Percentiles rank a stretch among this genome's conserved stretches.
Conservation (phyloP, 2,888 invertebrate genomes). For the Drosophila vallismaia region DNA sequence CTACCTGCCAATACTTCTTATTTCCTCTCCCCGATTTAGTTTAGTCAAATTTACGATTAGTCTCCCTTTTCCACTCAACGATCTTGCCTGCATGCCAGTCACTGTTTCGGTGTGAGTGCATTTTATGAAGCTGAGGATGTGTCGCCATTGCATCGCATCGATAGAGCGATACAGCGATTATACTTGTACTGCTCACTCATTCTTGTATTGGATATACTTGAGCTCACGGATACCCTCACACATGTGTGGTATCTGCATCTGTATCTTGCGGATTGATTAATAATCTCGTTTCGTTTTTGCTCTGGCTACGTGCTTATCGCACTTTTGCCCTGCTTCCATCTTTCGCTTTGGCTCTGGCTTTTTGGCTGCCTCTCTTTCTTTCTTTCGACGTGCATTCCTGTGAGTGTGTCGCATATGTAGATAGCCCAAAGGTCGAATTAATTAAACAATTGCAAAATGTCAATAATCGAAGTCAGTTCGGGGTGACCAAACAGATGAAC, state of each 20-base stretch:
- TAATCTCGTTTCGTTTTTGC: slow-evolving; percentile 73
- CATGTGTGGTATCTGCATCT: slow-evolving; percentile 51
- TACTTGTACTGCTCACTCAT: slow-evolving; percentile 30
- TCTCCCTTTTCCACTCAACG: slow-evolving; percentile 18
- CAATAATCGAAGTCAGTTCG: slow-evolving; percentile 25
- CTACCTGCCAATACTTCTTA: slow-evolving; percentile 57
- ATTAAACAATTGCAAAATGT: slow-evolving; percentile 61
- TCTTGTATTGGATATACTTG: slow-evolving; percentile 42
- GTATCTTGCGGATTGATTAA: slow-evolving; percentile 76
- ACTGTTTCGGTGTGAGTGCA: slow-evolving; percentile 31
- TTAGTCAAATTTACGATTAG: slow-evolving; percentile 72
- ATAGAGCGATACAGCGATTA: slow-evolving; percentile 23
- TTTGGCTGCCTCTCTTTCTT: slow-evolving; percentile 3
- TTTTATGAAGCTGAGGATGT: slow-evolving; percentile 40
- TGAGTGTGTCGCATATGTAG: slow-evolving; percentile 17
- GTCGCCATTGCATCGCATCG: slow-evolving; percentile 45
- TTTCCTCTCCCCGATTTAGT: slow-evolving; percentile 68
- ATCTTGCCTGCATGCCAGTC: slow-evolving; percentile 18
- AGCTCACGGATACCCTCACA: slow-evolving; percentile 27
- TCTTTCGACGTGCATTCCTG: background rate
- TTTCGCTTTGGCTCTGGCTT: slow-evolving; percentile 31
- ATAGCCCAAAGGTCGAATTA: slow-evolving; percentile 64
- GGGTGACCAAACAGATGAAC: background rate
- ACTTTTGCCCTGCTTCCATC: slow-evolving; percentile 70
- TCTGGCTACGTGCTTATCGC: slow-evolving; percentile 73